These are phyloP conservation scores for Mimachlamys varia DNA, from an alignment of 2,888 invertebrate genomes.

Conservation along the genomic window DNA sequence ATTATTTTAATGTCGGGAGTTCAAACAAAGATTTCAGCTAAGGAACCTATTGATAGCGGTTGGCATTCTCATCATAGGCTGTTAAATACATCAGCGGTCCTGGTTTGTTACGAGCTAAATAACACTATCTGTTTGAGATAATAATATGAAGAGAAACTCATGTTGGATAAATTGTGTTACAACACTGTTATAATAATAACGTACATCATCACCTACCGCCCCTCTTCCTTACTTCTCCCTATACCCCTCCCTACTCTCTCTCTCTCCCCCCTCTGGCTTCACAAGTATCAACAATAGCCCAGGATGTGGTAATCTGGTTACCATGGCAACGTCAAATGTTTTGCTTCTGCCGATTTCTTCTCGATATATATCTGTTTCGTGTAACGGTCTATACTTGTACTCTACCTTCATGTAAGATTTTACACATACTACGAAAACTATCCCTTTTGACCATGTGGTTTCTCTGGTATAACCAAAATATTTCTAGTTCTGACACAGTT, in stretches of 20 bases:
- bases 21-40: background rate
- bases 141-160: background rate
- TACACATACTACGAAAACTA: background rate
- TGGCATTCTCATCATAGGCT: background rate
- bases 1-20: background rate
- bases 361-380: constrained; percentile 15
- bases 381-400: background rate
- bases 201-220: background rate
- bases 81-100: background rate
- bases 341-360: constrained; percentile 7
- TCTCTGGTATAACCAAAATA: background rate
- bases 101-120: background rate
- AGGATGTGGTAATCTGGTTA: background rate
- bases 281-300: constrained; percentile 6
- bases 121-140: constrained; percentile 3
- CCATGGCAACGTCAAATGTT: constrained; percentile 21
- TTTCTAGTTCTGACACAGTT: background rate
- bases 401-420: background rate
- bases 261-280: background rate
- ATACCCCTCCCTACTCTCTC: background rate
- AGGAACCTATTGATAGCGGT: background rate
- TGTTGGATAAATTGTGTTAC: background rate
- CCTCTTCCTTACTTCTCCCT: background rate
- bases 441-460: background rate
- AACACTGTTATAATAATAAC: constrained; percentile 1